Evolutionary conservation across 2,113 vertebrate genomes (phyloP), one percentile per base, ranked within the genome.

Genomic region (Struthio camelus): DNA sequence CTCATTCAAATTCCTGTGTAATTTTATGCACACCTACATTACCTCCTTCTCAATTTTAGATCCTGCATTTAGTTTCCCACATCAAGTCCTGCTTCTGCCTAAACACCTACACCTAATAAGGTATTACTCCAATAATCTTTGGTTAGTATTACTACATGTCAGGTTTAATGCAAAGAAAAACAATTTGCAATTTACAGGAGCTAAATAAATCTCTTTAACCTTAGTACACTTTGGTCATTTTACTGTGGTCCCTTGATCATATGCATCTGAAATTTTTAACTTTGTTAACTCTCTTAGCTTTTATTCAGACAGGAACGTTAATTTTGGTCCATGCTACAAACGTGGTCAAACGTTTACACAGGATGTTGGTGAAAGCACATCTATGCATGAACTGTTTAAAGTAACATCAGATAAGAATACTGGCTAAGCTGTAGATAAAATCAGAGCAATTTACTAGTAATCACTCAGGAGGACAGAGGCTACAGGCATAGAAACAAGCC

Each of bases 391-490:
- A 76, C 17, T 1, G 53, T 24, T 65, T 70, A 27, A 72, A 89
- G 71, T 18, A 87, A 42, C 23, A 80, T 56, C 77, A 80, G 86
- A 64, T 80, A 79, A 94, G 56, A 71, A 51, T 0, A 8, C 14
- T 36, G 46, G 48, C 62, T 82, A 50, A 44, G 51, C 51, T 90
- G 66, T 73, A 94, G 95, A 95, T 88, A 81, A 87, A 87, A 93
- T 82, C 91, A 83, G 54, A 89, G 84, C 82, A 81, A 96, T 96
- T 95, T 96, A 93, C 67, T 48, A 59, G 80, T 42, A 71, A 91
- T 61, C 80, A 83, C 38, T 79, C 0, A 0, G 88, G 40, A 94
- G 61, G 36, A 78, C 70, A 82, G 70, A 85, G 46, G 42, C 77
- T 71, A 40, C 51, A 0, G 0, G 65, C 88, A 85, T 0, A 83